Percentiles rank a stretch among this genome's conserved stretches.
phyloP scores from a whole-genome alignment of 1,140 invertebrate species.

The Plodia interpunctella region DNA sequence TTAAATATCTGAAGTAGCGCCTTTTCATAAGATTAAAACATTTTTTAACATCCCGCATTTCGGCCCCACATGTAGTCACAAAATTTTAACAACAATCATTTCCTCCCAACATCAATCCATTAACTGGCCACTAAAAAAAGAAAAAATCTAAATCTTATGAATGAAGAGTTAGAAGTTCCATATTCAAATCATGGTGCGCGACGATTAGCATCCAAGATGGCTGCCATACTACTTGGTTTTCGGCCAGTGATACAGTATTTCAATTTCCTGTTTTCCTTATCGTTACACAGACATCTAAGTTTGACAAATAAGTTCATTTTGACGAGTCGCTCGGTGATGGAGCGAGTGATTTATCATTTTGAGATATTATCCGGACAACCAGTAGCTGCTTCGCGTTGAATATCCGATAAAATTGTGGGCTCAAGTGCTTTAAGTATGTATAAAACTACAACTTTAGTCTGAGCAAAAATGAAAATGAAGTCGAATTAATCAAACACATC shows the following conservation, averaged over 20 bases:
- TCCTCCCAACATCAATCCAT: slow-evolving; percentile 44
- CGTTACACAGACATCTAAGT: slow-evolving; percentile 59
- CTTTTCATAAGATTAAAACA: no score
- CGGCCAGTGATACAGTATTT: slow-evolving; percentile 67
- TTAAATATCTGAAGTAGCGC: no score
- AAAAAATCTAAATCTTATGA: slow-evolving; percentile 50
- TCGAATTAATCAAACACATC: no score
- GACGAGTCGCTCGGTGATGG: slow-evolving; percentile 55
- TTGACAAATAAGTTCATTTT: slow-evolving; percentile 74
- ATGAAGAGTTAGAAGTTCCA: slow-evolving; percentile 66
- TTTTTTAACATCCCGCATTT: no score
- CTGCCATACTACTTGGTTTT: slow-evolving; percentile 49
- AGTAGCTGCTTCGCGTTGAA: slow-evolving; percentile 41
- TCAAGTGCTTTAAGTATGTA: neutral
- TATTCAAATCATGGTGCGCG: slow-evolving; percentile 60
- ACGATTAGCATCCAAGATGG: slow-evolving; percentile 69
- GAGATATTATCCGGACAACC: slow-evolving; percentile 37
- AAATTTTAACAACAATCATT: slow-evolving; percentile 29
- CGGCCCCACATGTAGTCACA: no score
- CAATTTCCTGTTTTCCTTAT: slow-evolving; percentile 71
- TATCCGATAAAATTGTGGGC: slow-evolving; percentile 35
- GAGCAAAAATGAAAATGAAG: no score
- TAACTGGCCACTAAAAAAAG: slow-evolving; percentile 35
- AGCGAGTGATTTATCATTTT: slow-evolving; percentile 56
- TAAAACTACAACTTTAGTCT: neutral